phyloP scores from a whole-genome alignment of 2,113 vertebrate species.

The Takifugu bimaculatus region DNA sequence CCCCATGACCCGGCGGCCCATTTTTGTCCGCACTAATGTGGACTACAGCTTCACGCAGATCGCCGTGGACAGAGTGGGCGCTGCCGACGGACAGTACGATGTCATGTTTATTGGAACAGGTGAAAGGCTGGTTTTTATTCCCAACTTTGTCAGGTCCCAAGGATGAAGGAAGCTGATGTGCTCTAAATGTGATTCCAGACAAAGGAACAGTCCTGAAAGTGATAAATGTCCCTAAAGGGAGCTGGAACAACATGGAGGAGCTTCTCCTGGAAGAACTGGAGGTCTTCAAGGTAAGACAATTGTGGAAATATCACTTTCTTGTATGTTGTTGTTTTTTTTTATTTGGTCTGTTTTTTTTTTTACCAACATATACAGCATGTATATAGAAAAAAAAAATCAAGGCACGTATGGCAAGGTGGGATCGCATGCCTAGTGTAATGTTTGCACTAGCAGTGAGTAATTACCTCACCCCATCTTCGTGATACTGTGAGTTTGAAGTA shows the following conservation, averaged over 20 bases:
- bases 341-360: too few relatives aligned
- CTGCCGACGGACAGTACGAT: slow-evolving; percentile 89
- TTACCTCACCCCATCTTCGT: too few relatives aligned
- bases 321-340: neutral
- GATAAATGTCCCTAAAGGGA: slow-evolving; percentile 87
- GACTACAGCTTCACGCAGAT: slow-evolving; percentile 91
- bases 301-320: neutral
- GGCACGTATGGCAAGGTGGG: too few relatives aligned
- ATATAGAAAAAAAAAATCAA: too few relatives aligned
- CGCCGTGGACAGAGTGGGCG: slow-evolving; percentile 83
- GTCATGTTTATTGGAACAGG: slow-evolving; percentile 99
- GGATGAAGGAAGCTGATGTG: neutral
- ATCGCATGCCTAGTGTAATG: too few relatives aligned
- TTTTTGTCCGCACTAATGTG: slow-evolving; percentile 83
- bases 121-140: slow-evolving; percentile 15
- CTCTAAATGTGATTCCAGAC: slow-evolving; percentile 69
- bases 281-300: slow-evolving; percentile 85
- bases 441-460: too few relatives aligned
- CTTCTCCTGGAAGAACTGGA: slow-evolving; percentile 92
- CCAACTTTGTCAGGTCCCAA: neutral
- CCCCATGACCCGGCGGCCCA: slow-evolving; percentile 81
- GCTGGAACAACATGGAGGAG: slow-evolving; percentile 83
- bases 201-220: slow-evolving; percentile 90
- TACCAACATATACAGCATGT: too few relatives aligned
- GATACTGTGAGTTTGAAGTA: neutral